These are phyloP conservation scores for Tiaroga cobitis DNA, from an alignment of 2,797 vertebrate genomes.

Conservation along the genomic window DNA sequence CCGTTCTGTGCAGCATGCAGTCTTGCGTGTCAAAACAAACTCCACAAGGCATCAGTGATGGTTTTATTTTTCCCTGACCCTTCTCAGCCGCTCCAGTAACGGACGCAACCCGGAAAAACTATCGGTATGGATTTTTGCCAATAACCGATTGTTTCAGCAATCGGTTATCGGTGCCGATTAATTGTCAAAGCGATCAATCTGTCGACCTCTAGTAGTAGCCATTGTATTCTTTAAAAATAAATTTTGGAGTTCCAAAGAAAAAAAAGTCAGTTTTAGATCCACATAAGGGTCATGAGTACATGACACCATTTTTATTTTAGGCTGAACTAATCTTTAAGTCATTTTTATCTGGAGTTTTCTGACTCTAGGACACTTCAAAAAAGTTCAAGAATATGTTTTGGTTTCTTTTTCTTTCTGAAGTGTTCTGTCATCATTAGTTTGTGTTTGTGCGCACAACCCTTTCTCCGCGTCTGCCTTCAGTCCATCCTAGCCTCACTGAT, in stretches of 20 bases:
- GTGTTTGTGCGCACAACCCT: neutral
- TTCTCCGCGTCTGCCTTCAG: constrained; percentile 19
- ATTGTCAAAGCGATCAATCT: no score
- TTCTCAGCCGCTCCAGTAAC: no score
- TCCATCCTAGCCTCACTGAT: constrained; percentile 54
- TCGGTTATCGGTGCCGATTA: no score
- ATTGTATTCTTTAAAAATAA: no score
- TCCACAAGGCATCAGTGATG: no score
- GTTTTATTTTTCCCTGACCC: no score
- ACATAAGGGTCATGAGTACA: neutral
- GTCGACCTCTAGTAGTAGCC: no score
- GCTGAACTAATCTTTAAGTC: neutral
- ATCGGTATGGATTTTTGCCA: no score
- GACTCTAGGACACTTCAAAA: neutral
- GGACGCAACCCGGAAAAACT: no score
- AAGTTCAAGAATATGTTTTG: neutral
- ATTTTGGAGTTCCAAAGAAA: neutral
- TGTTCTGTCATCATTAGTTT: constrained; percentile 26
- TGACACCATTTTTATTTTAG: neutral
- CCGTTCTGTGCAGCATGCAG: no score
- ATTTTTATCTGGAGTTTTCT: neutral
- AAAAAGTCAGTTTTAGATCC: neutral
- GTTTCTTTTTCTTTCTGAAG: neutral
- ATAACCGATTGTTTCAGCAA: no score
- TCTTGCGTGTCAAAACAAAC: no score